A percentile compares a stretch with the other conserved stretches of the same genome.
Conservation (phyloP, 2,113 vertebrate genomes). For the Falcunculus frontatus region DNA sequence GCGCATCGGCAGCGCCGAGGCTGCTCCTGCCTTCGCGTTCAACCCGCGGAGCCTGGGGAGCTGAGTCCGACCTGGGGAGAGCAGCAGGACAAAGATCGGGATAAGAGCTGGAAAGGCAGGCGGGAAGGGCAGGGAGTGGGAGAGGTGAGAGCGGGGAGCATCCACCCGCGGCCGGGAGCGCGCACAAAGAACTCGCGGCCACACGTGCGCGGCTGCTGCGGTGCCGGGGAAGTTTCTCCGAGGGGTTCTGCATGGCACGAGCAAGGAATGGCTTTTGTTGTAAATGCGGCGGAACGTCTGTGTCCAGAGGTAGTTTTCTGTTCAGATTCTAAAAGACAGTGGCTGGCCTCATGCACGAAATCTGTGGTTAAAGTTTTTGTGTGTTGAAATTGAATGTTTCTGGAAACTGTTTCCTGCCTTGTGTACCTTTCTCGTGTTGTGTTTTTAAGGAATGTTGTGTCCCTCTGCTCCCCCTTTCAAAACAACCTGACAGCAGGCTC, state of each 20-base stretch:
- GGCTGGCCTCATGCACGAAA: fast-evolving
- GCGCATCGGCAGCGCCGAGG: fast-evolving
- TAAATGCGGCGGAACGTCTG: fast-evolving
- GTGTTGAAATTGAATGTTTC: not conserved
- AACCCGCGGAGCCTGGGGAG: fast-evolving
- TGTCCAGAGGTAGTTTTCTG: not conserved
- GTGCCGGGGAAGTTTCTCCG: not conserved
- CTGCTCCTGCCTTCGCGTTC: not conserved
- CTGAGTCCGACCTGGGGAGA: not conserved
- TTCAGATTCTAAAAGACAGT: fast-evolving
- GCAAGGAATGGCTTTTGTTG: not conserved
- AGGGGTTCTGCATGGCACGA: fast-evolving
- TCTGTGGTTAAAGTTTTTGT: not conserved
- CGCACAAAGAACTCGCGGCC: not conserved
- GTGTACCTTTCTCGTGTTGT: not conserved
- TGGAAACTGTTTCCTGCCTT: not conserved
- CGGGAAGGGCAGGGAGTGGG: not conserved
- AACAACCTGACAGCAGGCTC: not conserved
- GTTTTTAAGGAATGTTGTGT: not conserved
- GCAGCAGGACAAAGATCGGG: fast-evolving
- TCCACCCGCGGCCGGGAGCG: not conserved
- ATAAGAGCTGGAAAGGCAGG: fast-evolving
- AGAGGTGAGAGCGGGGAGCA: not conserved
- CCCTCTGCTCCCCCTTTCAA: fast-evolving
- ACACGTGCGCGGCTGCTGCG: not conserved